Evolutionary conservation across 1,140 invertebrate species (phyloP).

Genomic region (Chymomyza costata): DNA sequence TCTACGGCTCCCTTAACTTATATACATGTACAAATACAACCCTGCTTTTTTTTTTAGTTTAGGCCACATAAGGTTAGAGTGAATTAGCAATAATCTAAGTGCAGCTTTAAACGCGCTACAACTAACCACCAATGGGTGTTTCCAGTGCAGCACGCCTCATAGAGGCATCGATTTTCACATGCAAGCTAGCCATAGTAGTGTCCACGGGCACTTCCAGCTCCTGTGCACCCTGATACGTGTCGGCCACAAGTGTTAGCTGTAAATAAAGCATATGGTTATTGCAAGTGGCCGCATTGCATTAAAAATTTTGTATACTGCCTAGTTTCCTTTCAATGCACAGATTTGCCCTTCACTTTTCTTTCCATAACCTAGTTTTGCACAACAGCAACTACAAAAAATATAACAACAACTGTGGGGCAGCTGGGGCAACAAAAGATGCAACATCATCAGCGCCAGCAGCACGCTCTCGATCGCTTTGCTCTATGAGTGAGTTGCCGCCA

Average conservation of each 20-base stretch:
- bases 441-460: constrained; percentile 48
- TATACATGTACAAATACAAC: constrained; percentile 24
- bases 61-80: constrained; percentile 24
- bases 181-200: constrained; percentile 66
- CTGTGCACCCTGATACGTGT: constrained; percentile 59
- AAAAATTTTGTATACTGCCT: constrained; percentile 26
- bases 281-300: too few relatives aligned
- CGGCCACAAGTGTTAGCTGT: constrained; percentile 65
- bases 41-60: constrained; percentile 16
- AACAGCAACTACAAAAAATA: constrained; percentile 4
- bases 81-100: constrained; percentile 10
- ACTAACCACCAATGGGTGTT: constrained; percentile 75
- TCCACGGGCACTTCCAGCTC: constrained; percentile 70
- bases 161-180: constrained; percentile 67
- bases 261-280: constrained; percentile 21
- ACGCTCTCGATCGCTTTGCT: constrained; percentile 35
- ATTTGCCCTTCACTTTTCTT: constrained; percentile 73
- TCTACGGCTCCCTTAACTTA: constrained; percentile 22
- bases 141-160: constrained; percentile 67
- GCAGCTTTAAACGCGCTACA: constrained; percentile 3
- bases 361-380: constrained; percentile 72
- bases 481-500: constrained; percentile 20
- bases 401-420: too few relatives aligned
- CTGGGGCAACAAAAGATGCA: constrained; percentile 53
- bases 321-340: constrained; percentile 64